Base-by-base conservation (phyloP, 2,113 vertebrate genomes). In the Daphoenositta chrysoptera region DNA sequence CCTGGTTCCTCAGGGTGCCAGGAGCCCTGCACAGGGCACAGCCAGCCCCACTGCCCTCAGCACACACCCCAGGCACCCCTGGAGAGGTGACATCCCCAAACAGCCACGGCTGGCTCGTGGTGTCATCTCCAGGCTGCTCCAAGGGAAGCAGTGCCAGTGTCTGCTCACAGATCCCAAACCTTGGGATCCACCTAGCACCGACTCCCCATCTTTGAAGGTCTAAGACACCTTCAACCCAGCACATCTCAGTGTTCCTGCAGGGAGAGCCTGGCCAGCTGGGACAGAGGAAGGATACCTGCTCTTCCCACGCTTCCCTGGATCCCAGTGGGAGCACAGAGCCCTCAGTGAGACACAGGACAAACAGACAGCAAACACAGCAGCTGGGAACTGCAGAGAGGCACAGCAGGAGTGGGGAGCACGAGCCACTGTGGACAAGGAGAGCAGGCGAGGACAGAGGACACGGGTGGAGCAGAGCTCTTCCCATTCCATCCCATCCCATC, bases 71-170 rank as follows among this genome's bases (percentile, higher is more conserved):
- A 45, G 9, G 2, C 37, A 10, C 1, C 26, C 6, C 28, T 2
- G 0, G 5, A 61, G 37, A 40, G 27, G 15, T 0, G 0, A 30
- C 44, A 50, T 13, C 12, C 27, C 33, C 33, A 1, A 40, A 18
- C 47, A 70, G 61, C 39, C 65, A 26, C 2, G 0, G 27, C 44
- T 5, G 26, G 47, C 80, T 66, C 42, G 7, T 0, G 0, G 28
- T 1, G 1, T 1, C 0, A 4, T 8, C 63, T 39, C 44, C 44
- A 37, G 37, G 4, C 20, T 14, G 30, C 37, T 15, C 66, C 8
- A 18, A 56, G 37, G 31, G 6, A 54, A 65, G 56, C 1, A 0
- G 21, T 27, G 57, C 50, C 54, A 22, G 16, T 1, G 8, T 7
- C 23, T n/a, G 44, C 37, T 31, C 16, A 2, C 26, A 47, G 53